Percentiles rank a stretch among this genome's conserved stretches.
Conservation (phyloP, 2,797 vertebrate species). For the Sebastiscus albofasciatus region DNA sequence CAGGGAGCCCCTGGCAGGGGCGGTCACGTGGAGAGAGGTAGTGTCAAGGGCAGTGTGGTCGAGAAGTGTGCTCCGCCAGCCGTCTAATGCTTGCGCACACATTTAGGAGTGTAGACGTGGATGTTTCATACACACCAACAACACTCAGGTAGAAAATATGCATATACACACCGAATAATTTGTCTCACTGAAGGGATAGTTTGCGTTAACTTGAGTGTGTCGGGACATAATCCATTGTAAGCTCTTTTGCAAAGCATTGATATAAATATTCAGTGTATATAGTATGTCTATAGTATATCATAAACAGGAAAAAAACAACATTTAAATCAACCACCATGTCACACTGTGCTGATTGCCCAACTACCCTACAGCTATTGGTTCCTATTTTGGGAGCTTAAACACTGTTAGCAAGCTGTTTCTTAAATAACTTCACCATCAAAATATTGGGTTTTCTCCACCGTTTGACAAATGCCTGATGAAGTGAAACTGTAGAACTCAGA, state of each 20-base stretch:
- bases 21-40: conserved; percentile 28
- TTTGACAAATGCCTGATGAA: neutral
- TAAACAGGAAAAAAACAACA: neutral
- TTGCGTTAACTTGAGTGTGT: neutral
- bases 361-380: neutral
- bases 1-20: conserved; percentile 24
- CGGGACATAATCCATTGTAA: neutral
- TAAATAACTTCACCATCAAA: conserved; percentile 11
- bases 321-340: neutral
- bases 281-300: neutral
- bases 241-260: neutral
- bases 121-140: neutral
- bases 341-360: neutral
- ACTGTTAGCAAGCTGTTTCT: conserved; percentile 1
- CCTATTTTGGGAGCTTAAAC: neutral
- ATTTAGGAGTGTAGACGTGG: neutral
- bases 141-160: neutral
- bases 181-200: neutral
- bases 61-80: conserved; percentile 19
- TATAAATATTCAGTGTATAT: neutral
- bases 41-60: conserved; percentile 48
- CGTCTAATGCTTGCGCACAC: neutral
- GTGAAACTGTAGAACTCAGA: neutral
- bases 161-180: neutral
- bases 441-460: neutral